Percentiles rank a stretch among this genome's conserved stretches.
phyloP scores from a whole-genome alignment of 2,888 invertebrate genomes.

The Eupithecia inturbata region DNA sequence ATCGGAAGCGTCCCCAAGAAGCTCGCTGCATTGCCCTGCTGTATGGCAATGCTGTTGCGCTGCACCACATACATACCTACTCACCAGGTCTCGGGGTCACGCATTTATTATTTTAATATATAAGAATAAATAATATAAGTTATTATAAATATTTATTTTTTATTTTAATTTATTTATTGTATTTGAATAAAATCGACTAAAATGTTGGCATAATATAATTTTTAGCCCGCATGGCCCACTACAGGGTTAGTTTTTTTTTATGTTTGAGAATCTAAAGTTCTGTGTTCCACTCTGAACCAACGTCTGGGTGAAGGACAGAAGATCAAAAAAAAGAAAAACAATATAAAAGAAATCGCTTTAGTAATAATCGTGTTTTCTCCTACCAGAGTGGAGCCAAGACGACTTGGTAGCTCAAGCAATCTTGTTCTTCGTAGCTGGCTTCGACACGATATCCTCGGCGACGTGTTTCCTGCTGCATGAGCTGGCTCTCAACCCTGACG shows the following conservation, averaged over 20 bases:
- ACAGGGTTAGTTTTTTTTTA: not conserved
- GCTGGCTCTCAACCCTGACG: slow-evolving; percentile 82
- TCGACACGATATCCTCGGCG: slow-evolving; percentile 72
- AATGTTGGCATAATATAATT: not conserved
- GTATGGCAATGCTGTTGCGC: too few species aligned
- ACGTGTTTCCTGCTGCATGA: slow-evolving; percentile 82
- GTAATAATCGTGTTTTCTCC: not conserved
- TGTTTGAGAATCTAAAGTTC: too few species aligned
- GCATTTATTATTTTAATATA: too few species aligned
- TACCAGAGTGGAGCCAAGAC: slow-evolving; percentile 64
- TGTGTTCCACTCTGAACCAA: too few species aligned
- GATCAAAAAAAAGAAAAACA: not conserved
- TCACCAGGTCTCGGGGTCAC: too few species aligned
- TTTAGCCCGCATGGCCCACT: not conserved
- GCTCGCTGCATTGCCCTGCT: too few species aligned
- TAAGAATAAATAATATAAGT: too few species aligned
- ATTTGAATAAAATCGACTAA: not conserved
- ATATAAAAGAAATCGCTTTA: not conserved
- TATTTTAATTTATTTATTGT: too few species aligned
- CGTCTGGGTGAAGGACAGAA: not conserved
- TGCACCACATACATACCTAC: too few species aligned
- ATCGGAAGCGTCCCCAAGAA: too few species aligned
- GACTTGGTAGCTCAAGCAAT: slow-evolving; percentile 76
- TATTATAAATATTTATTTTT: too few species aligned
- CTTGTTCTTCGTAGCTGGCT: slow-evolving; percentile 83